Evolutionary conservation across 1,140 invertebrate species (phyloP).

Genomic region (Achroia grisella): DNA sequence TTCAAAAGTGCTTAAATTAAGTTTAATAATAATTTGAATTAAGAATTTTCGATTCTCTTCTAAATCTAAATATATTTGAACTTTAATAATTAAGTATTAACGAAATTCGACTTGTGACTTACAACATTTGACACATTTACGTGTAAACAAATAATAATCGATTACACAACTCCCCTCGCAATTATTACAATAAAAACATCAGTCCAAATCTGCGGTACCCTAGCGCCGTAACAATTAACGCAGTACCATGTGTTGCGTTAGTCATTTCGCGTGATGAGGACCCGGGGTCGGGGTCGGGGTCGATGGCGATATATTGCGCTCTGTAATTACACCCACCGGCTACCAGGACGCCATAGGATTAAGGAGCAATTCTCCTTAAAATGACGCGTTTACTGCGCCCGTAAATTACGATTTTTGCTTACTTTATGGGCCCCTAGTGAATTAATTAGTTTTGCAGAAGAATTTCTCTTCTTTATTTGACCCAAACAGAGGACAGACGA

Average conservation of each 20-base stretch:
- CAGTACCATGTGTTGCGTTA: slow-evolving; percentile 48
- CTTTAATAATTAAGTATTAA: too few species aligned
- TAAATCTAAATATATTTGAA: too few species aligned
- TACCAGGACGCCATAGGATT: slow-evolving; percentile 46
- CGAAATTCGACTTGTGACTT: too few species aligned
- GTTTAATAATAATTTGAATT: too few species aligned
- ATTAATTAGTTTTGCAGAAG: slow-evolving; percentile 12
- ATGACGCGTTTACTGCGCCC: slow-evolving; percentile 34
- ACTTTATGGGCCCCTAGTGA: slow-evolving; percentile 18
- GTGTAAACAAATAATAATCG: slow-evolving; percentile 20
- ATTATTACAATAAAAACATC: slow-evolving; percentile 29
- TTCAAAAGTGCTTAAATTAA: too few species aligned
- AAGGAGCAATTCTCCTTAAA: slow-evolving; percentile 49
- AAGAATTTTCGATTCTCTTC: too few species aligned
- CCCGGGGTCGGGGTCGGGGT: slow-evolving; percentile 33
- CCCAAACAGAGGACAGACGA: too few species aligned
- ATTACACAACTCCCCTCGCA: slow-evolving; percentile 10
- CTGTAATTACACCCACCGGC: slow-evolving; percentile 42
- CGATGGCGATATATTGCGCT: slow-evolving; percentile 48
- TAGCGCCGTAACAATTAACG: slow-evolving; percentile 45
- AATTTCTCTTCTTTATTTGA: background rate
- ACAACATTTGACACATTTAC: too few species aligned
- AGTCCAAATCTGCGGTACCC: slow-evolving; percentile 9
- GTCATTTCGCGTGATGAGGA: slow-evolving; percentile 35
- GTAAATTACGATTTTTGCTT: slow-evolving; percentile 27